Percentiles rank a stretch among this genome's conserved stretches.
Evolutionary conservation across 2,888 invertebrate genomes (phyloP).

Genomic region (Microctonus brassicae): DNA sequence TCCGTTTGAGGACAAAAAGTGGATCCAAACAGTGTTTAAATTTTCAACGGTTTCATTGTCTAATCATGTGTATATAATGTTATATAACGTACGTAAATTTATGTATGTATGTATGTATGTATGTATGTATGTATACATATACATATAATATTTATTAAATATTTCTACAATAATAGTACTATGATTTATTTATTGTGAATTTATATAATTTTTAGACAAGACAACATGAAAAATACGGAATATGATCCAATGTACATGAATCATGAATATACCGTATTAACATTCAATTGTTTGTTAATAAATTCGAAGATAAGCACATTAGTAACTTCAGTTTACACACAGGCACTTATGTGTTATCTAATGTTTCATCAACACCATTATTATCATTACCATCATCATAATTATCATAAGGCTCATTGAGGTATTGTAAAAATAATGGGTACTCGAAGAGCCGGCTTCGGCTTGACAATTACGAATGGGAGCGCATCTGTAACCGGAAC

Average conservation of each 20-base stretch:
- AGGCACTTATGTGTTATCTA: not conserved
- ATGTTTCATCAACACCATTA: not conserved
- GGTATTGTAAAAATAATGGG: slow-evolving; percentile 54
- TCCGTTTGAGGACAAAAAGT: no score
- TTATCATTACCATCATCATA: not conserved
- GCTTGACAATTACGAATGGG: slow-evolving; percentile 49
- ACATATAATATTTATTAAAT: no score
- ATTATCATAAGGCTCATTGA: not conserved
- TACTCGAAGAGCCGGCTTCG: slow-evolving; percentile 70
- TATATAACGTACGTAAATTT: not conserved
- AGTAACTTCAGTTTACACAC: not conserved
- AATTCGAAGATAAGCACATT: not conserved
- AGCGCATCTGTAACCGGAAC: not conserved
- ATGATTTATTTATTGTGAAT: no score
- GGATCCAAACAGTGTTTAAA: no score
- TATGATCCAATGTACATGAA: not conserved
- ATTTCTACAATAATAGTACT: no score
- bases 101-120: not conserved
- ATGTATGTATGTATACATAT: no score
- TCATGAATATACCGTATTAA: not conserved
- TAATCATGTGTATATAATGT: not conserved
- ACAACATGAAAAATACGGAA: not conserved
- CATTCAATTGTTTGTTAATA: not conserved
- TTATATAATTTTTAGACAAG: not conserved
- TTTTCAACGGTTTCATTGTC: no score